These are phyloP conservation scores for Bergia puertoricense DNA, from an alignment of 92 coral and sea anemone genomes.

Conservation along the genomic window DNA sequence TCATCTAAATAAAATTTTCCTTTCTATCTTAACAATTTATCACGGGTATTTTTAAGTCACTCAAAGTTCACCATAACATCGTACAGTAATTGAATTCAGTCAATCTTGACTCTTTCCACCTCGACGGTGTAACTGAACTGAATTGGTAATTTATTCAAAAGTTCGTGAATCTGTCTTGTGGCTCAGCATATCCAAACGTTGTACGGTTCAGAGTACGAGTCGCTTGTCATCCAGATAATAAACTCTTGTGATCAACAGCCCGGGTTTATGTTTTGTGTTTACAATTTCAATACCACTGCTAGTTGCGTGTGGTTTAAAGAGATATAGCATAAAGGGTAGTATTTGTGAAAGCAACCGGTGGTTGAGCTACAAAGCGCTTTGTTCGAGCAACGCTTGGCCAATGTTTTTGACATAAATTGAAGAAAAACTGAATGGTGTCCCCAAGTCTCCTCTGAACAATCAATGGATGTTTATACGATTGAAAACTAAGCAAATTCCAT, in stretches of 20 bases:
- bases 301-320: conserved; percentile 57
- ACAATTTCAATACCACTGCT: conserved; percentile 15
- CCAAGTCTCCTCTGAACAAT: conserved; percentile 3
- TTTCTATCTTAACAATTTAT: conserved; percentile 28
- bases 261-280: conserved; percentile 39
- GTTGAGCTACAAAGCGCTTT: conserved; percentile 72
- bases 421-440: conserved; percentile 38
- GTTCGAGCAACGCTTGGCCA: conserved; percentile 51
- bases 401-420: conserved; percentile 29
- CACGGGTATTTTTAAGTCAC: conserved; percentile 48
- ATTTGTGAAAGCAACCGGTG: conserved; percentile 79
- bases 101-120: conserved; percentile 39
- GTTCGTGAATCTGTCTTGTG: conserved; percentile 35
- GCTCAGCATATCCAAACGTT: not conserved
- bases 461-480: conserved; percentile 35
- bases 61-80: conserved; percentile 28
- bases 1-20: conserved; percentile 8
- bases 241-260: conserved; percentile 7
- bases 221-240: conserved; percentile 4
- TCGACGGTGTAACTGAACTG: conserved; percentile 61
- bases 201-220: not conserved
- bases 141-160: conserved; percentile 65
- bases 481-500: conserved; percentile 22
- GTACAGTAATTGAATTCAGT: conserved; percentile 40
- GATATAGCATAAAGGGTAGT: conserved; percentile 37